Evolutionary conservation across 37 sponge, comb jelly and placozoan genomes (phyloP).

Genomic region (Cliona cf. orientalis): DNA sequence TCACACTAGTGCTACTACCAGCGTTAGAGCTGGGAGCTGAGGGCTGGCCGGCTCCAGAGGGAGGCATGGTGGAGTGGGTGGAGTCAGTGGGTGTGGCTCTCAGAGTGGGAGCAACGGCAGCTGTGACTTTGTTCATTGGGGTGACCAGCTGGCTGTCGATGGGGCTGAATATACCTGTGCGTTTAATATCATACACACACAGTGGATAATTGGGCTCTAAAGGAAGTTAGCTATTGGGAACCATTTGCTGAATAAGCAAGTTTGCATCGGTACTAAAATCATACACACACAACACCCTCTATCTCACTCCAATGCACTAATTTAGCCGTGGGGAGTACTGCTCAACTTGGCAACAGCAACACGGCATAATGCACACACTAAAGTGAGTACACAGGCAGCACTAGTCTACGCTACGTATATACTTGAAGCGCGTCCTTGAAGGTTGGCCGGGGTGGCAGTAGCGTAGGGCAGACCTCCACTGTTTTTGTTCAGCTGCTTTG

Average conservation of each 20-base stretch:
- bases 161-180: slow-evolving; percentile 57
- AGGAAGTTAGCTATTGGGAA: neutral
- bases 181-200: neutral
- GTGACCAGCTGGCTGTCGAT: slow-evolving; percentile 17
- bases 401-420: neutral
- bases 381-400: neutral
- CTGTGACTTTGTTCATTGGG: neutral
- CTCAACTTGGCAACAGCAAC: neutral
- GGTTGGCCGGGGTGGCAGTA: neutral
- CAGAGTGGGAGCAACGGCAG: neutral
- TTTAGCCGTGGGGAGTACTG: too few relatives aligned
- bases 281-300: neutral
- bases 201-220: neutral
- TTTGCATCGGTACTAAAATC: neutral
- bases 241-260: neutral
- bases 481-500: too few relatives aligned
- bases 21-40: neutral
- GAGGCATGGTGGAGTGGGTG: neutral
- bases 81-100: neutral
- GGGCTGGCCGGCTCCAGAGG: neutral
- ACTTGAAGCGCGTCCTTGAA: neutral
- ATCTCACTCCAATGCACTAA: too few relatives aligned
- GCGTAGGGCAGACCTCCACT: too few relatives aligned
- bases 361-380: neutral
- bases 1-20: neutral